phyloP scores from a whole-genome alignment of 2,797 vertebrate species.

The Mormyrus hasselquistii region DNA sequence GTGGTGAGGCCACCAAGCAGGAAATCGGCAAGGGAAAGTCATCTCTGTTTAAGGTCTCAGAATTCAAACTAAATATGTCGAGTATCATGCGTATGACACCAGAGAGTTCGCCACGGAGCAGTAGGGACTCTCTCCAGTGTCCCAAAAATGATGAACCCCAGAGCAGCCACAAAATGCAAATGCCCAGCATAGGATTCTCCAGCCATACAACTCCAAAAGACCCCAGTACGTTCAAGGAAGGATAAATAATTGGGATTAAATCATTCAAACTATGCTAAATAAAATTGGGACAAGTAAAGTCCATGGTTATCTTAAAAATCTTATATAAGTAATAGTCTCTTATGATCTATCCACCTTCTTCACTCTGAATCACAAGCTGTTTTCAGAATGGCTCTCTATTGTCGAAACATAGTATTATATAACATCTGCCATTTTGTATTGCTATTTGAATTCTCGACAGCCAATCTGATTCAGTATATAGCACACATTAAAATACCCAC shows the following conservation, averaged over 20 bases:
- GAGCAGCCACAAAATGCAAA: slow-evolving; percentile 61
- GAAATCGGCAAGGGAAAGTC: slow-evolving; percentile 53
- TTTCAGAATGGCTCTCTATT: neutral
- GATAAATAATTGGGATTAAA: neutral
- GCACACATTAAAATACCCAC: neutral
- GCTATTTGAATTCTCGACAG: neutral
- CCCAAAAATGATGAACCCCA: slow-evolving; percentile 45
- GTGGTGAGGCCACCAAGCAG: slow-evolving; percentile 22
- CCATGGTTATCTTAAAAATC: neutral
- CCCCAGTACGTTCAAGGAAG: neutral
- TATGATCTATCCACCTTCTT: neutral
- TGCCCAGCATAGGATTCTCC: slow-evolving; percentile 62
- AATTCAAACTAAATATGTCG: slow-evolving; percentile 68
- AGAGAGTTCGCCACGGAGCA: slow-evolving; percentile 55
- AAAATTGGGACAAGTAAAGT: neutral
- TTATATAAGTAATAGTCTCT: neutral
- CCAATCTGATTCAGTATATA: neutral
- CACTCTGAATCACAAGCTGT: neutral
- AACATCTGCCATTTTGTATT: neutral
- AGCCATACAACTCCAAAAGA: slow-evolving; percentile 29
- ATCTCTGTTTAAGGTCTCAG: slow-evolving; percentile 71
- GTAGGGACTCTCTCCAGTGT: slow-evolving; percentile 47
- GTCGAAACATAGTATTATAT: neutral
- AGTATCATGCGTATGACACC: slow-evolving; percentile 60
- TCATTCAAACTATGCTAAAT: neutral